Conservation (phyloP, 1,140 invertebrate genomes). For the Temnothorax curvispinosus region DNA sequence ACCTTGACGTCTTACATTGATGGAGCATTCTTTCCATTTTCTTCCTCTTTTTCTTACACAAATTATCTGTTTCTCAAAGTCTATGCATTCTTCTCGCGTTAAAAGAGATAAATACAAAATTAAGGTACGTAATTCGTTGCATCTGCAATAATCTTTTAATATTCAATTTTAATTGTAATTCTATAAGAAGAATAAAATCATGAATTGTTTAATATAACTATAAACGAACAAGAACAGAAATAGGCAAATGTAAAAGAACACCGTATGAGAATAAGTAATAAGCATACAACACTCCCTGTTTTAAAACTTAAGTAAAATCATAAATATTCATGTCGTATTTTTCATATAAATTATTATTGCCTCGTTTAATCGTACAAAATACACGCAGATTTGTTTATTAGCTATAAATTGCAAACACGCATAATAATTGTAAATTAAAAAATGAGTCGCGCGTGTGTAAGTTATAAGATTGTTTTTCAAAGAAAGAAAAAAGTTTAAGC, state of each 20-base stretch:
- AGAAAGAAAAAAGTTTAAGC: neutral
- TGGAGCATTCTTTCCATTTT: slow-evolving; percentile 50
- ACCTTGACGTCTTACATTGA: slow-evolving; percentile 41
- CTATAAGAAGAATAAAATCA: neutral
- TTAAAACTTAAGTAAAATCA: slow-evolving; percentile 3
- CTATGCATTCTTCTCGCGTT: slow-evolving; percentile 11
- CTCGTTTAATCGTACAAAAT: neutral
- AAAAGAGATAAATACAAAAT: neutral
- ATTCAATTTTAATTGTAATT: slow-evolving; percentile 10
- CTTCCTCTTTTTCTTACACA: neutral
- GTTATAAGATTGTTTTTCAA: neutral
- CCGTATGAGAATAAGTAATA: neutral
- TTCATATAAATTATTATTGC: neutral
- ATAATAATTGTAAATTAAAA: neutral
- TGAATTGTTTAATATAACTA: neutral
- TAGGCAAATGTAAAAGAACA: slow-evolving; percentile 1
- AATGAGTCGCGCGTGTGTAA: neutral
- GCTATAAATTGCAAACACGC: neutral
- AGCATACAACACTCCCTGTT: neutral
- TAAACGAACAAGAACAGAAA: neutral
- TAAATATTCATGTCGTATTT: neutral
- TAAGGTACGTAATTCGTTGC: neutral
- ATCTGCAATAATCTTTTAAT: neutral
- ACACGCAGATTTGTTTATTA: neutral
- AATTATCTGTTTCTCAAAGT: neutral